Evolutionary conservation across 2,113 vertebrate species (phyloP), one percentile per base, ranked within the genome.

Genomic region (Ceyx melanurus): DNA sequence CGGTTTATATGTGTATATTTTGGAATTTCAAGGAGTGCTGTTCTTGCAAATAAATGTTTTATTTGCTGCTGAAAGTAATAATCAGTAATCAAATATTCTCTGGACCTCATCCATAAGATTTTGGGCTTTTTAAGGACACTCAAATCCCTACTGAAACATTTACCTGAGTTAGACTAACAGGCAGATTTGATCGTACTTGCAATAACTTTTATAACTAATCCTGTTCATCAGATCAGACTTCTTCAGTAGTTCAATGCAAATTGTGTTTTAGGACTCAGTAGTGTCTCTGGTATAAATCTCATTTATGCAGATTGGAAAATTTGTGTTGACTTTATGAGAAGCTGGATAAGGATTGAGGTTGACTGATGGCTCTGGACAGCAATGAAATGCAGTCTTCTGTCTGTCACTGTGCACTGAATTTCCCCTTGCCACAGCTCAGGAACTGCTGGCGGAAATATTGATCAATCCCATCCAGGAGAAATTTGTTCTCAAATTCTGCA

Each of bases 311-410:
- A 92, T 28, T 51, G 88, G 85, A 86, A 89, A 83, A 92, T 91
- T 23, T 86, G 50, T 23, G 3, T 58, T 46, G 43, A 86, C 75
- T 92, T 90, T 68, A 77, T 62, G 89, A 80, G 66, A 43, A 90
- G 65, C 18, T 65, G 80, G 48, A 45, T 67, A 10, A 40, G 68
- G 72, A 86, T 60, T 56, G 86, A 65, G 37, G 22, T 40, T 85
- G 95, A 85, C 37, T 67, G 86, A 90, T 71, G 81, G 92, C 77
- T 66, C 90, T 56, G 70, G 90, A 88, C 86, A 93, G 82, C 65
- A 90, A 11, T 75, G 80, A 76, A 88, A 90, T 54, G 16, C 65
- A 45, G 45, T 23, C 65, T 86, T 54, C 77, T 94, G 62, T 51
- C 78, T 64, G 46, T 64, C 68, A 66, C 25, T 2, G 14, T 26